Conservation (phyloP, 1,140 invertebrate genomes). For the Drosophila miranda region DNA sequence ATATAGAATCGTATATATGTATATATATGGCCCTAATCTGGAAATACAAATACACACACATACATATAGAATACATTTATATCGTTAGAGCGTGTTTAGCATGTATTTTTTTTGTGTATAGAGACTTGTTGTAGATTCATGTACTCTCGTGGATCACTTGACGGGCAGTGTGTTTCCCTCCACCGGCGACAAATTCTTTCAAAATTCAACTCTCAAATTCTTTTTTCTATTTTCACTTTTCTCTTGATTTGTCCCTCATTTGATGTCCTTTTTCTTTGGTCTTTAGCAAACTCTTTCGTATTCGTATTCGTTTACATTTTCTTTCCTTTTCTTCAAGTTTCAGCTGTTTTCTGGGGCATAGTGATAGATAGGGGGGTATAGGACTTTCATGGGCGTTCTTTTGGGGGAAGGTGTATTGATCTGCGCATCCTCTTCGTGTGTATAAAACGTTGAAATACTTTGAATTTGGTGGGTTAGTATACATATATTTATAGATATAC, state of each 20-base stretch:
- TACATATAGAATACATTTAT: slow-evolving; percentile 6
- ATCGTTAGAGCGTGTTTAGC: too few relatives aligned
- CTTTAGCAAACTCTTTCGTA: slow-evolving; percentile 45
- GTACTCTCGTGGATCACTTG: slow-evolving; percentile 40
- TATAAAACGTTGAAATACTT: slow-evolving; percentile 79
- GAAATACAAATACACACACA: slow-evolving; percentile 12
- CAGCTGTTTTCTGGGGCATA: slow-evolving; percentile 19
- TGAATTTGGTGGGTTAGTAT: slow-evolving; percentile 81
- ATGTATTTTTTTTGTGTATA: slow-evolving; percentile 9
- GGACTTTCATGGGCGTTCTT: neutral
- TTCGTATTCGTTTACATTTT: slow-evolving; percentile 5
- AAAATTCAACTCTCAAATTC: slow-evolving; percentile 23
- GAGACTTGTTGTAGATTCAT: slow-evolving; percentile 19
- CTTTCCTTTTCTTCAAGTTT: slow-evolving; percentile 12
- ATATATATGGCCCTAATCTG: slow-evolving; percentile 9
- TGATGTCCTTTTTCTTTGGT: slow-evolving; percentile 47
- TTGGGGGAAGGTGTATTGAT: slow-evolving; percentile 12
- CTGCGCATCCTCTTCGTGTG: slow-evolving; percentile 29
- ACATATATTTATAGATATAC: slow-evolving; percentile 81
- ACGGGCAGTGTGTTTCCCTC: slow-evolving; percentile 8
- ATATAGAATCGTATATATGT: slow-evolving; percentile 32
- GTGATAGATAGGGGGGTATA: slow-evolving; percentile 6
- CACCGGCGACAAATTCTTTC: too few relatives aligned
- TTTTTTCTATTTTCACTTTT: slow-evolving; percentile 10
- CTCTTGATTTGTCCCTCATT: neutral